Conservation (phyloP, 2,113 vertebrate genomes). For the Eolophus roseicapilla region DNA sequence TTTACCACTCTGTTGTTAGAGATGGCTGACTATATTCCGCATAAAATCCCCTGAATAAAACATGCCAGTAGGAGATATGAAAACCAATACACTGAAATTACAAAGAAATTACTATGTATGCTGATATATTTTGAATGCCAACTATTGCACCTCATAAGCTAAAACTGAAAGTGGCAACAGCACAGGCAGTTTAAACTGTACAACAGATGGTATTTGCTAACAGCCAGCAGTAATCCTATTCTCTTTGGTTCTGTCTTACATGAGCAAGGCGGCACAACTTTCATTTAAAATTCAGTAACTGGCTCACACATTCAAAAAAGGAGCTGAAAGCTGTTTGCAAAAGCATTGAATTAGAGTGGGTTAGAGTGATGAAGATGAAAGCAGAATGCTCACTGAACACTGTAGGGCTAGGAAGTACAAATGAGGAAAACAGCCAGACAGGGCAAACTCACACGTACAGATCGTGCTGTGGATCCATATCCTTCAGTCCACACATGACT, state of each 20-base stretch:
- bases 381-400: background rate
- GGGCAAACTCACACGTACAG: background rate
- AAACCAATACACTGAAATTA: background rate
- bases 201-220: background rate
- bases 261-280: background rate
- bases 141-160: background rate
- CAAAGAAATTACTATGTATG: background rate
- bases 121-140: background rate
- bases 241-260: background rate
- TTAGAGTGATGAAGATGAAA: background rate
- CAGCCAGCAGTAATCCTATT: background rate
- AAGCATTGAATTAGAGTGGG: background rate
- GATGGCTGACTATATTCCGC: background rate
- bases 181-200: background rate
- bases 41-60: background rate
- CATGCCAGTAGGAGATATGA: background rate
- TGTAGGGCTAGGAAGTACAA: background rate
- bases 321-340: background rate
- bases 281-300: background rate
- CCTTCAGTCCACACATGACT: background rate
- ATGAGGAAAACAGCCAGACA: background rate
- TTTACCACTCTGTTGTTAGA: background rate
- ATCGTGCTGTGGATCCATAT: background rate
- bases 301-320: background rate
- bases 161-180: background rate